Base-by-base conservation (phyloP, 2,888 invertebrate genomes). In the Hemistola chrysoprasaria region DNA sequence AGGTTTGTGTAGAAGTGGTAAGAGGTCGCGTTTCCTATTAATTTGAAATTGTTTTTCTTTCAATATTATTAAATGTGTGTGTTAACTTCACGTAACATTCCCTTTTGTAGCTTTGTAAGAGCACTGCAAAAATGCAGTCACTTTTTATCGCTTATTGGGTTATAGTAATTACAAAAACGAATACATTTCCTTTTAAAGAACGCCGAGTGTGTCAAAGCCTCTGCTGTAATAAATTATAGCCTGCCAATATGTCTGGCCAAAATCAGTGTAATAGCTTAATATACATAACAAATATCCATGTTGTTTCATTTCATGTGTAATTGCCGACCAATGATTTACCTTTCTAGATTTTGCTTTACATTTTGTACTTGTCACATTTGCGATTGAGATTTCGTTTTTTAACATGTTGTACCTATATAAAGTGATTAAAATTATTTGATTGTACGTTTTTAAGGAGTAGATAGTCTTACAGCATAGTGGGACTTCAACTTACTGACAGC, bases 111-210 rank as follows among this genome's bases (percentile, higher is more conserved):
- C 35, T 28, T n/a, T n/a, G n/a, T n/a, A n/a, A n/a, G n/a, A n/a
- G 25, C 29, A 47, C 45, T 46, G 27, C 50, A 42, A 41, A 42
- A 37, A 41, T 31, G 30, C 44, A 40, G 36, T 48, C 44, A 42
- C 50, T 37, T 53, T 58, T 58, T 56, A 59, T 60, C 56, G 51
- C 40, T 43, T 29, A 53, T 47, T 53, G 45, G 31, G 45, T 49
- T 47, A 50, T 59, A 51, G 67, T 70, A 70, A 76, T 76, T 68
- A 65, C 53, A 41, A 65, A 66, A 62, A 56, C 2, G 46, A 58
- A 70, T 63, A 61, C 58, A 63, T 65, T 53, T 48, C 76, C 74
- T 69, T 78, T 67, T 71, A 52, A 43, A 71, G 58, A 60, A 58
- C 59, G 47, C 50, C 43, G 57, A 47, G 49, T 47, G 31, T 53